phyloP scores from a whole-genome alignment of 2,113 vertebrate species.

The Ictalurus furcatus region DNA sequence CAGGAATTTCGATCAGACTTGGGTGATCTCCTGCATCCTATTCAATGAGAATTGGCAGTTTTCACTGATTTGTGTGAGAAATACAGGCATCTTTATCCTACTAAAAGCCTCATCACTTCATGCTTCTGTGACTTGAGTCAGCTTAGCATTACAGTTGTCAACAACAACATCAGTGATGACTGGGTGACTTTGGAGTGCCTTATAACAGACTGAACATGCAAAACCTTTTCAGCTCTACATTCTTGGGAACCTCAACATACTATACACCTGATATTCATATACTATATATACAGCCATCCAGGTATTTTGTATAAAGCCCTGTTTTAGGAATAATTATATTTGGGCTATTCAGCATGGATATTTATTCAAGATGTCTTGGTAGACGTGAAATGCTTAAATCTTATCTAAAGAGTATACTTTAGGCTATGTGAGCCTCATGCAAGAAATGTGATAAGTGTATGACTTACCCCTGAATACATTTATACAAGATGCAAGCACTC shows the following conservation, averaged over 20 bases:
- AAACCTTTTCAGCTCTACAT: neutral
- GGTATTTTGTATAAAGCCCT: neutral
- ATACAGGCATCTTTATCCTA: conserved; percentile 56
- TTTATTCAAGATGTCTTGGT: neutral
- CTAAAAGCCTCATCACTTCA: conserved; percentile 53
- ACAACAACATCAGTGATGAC: neutral
- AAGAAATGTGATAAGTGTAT: neutral
- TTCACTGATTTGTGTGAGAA: conserved; percentile 76
- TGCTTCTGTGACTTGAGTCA: conserved; percentile 9
- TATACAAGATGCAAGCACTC: neutral
- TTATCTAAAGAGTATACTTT: neutral
- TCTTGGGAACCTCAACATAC: neutral
- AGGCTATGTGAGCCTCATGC: neutral
- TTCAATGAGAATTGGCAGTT: conserved; percentile 70
- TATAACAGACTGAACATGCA: neutral
- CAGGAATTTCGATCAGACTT: conserved; percentile 60
- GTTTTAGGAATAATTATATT: neutral
- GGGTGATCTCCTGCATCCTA: conserved; percentile 56
- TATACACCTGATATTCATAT: neutral
- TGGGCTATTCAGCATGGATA: neutral
- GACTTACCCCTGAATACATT: neutral
- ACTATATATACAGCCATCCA: neutral
- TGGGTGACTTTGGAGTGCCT: neutral
- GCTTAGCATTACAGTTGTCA: neutral
- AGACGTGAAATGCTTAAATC: neutral